Percentiles rank a stretch among this genome's conserved stretches.
phyloP scores from a whole-genome alignment of 2,113 vertebrate genomes.

The Dicrurus megarhynchus region DNA sequence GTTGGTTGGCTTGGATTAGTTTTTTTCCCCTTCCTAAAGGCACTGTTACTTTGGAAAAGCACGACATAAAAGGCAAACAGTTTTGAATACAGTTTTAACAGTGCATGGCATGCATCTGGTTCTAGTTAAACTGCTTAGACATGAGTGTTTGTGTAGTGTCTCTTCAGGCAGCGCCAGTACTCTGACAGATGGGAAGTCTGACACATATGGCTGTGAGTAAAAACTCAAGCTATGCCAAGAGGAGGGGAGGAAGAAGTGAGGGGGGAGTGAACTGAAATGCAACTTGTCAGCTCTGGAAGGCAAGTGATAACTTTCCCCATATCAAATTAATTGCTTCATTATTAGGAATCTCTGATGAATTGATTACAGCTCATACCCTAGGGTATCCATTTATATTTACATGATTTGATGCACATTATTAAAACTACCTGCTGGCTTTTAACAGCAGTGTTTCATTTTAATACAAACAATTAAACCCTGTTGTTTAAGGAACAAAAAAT shows the following conservation, averaged over 20 bases:
- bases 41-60: background rate
- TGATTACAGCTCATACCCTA: background rate
- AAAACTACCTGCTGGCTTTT: background rate
- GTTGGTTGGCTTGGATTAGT: background rate
- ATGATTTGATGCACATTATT: background rate
- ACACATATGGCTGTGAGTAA: background rate
- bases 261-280: background rate
- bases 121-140: background rate
- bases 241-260: background rate
- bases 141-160: background rate
- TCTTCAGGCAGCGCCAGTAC: background rate
- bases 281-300: background rate
- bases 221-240: background rate
- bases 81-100: background rate
- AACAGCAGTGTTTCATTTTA: background rate
- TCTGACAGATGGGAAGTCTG: constrained; percentile 11
- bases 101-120: background rate
- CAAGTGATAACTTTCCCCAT: background rate
- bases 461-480: background rate
- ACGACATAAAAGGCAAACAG: background rate
- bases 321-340: constrained; percentile 25
- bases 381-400: background rate
- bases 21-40: background rate
- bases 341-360: constrained; percentile 17
- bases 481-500: background rate